A percentile compares a stretch with the other conserved stretches of the same genome.
phyloP scores from a whole-genome alignment of 2,113 vertebrate genomes.

The Mustela nigripes region DNA sequence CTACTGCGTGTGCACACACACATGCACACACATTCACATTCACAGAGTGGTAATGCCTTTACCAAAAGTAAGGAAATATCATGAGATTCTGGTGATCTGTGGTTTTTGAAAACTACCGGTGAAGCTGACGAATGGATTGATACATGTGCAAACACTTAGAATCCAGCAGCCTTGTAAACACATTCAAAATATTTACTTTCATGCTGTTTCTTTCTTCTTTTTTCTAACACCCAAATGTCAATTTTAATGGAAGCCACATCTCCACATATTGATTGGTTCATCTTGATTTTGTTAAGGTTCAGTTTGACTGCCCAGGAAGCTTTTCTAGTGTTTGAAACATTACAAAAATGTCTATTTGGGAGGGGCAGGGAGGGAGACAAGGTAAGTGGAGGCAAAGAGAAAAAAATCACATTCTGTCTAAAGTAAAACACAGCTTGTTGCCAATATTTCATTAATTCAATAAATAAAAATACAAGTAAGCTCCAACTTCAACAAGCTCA shows the following conservation, averaged over 20 bases:
- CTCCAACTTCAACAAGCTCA: constrained; percentile 81
- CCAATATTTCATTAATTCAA: constrained; percentile 81
- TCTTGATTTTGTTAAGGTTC: constrained; percentile 74
- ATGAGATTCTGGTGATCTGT: background rate
- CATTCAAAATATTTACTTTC: constrained; percentile 77
- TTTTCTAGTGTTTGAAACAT: constrained; percentile 66
- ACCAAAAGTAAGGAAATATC: background rate
- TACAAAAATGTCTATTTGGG: constrained; percentile 61
- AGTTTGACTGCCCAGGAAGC: constrained; percentile 58
- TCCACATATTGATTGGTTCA: constrained; percentile 64
- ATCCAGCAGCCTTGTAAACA: constrained; percentile 60
- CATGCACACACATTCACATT: background rate
- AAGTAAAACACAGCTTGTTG: constrained; percentile 68
- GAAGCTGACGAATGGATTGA: background rate
- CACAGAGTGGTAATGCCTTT: background rate
- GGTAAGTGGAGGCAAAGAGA: constrained; percentile 36
- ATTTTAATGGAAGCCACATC: constrained; percentile 74
- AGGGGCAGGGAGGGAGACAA: background rate
- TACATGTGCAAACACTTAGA: constrained; percentile 61
- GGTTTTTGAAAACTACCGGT: constrained; percentile 25
- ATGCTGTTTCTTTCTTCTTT: constrained; percentile 68
- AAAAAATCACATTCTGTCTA: constrained; percentile 58
- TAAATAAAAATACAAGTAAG: constrained; percentile 81
- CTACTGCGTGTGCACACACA: too few species aligned
- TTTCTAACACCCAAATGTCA: constrained; percentile 65